Base-by-base conservation (phyloP, 92 coral and sea anemone species). In the Umimayanthus chanpuru region DNA sequence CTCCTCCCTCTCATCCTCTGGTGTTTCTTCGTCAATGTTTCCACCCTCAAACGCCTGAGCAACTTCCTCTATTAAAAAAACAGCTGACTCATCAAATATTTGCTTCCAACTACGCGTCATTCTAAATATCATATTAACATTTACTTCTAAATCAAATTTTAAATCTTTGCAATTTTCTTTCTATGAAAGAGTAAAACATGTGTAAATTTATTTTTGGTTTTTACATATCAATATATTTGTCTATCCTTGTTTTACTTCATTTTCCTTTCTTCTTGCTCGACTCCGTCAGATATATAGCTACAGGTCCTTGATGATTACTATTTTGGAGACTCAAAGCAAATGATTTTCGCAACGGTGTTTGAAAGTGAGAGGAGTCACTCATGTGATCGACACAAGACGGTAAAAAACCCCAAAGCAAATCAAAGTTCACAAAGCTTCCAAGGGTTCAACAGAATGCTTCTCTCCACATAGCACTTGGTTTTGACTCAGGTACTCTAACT, bases 41-140 rank as follows among this genome's bases (percentile, higher is more conserved):
- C 53, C 91, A 73, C 75, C 82, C 36, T 75, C 92, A 28, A 76
- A 90, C 18, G 10, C 61, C 38, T 26, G 7, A 61, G 41, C 85
- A 16, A 28, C 88, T 32, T 21, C 73, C 26, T 76, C 93, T 74
- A 90, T 82, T 25, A 72, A 4, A 66, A 76, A 20, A 16, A 8
- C 29, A 14, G n/a, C 28, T 28, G 7, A 9, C 8, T 12, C 26
- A 5, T 61, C 9, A 61, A 71, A 71, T 47, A 9, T 47, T 47
- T 7, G 50, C 50, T 11, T 47, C 50, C 50, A 47, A 47, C 50
- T 47, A 47, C 44, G 10, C 9, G 50, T 47, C 50, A 47, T 47
- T 47, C 50, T 7, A 11, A 47, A 47, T 47, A 47, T 47, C 50
- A 47, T 11, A 47, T 7, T 6, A 47, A 7, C 9, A 7, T 47